A percentile compares a stretch with the other conserved stretches of the same genome.
Conservation (phyloP, 2,888 invertebrate genomes). For the Phorcus lineatus region DNA sequence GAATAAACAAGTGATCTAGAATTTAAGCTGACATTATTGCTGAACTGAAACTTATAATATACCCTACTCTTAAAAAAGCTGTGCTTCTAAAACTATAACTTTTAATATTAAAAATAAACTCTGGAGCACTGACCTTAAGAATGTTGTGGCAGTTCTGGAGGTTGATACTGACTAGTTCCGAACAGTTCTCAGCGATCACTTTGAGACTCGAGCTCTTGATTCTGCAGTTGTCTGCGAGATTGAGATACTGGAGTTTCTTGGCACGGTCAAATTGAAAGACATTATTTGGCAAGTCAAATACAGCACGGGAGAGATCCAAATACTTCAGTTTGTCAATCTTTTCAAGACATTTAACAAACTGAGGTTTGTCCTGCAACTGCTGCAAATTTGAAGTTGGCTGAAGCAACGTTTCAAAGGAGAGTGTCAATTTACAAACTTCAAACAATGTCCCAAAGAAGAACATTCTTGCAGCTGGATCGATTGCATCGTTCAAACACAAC, state of each 20-base stretch:
- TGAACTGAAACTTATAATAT: no score
- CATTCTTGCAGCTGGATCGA: conserved; percentile 71
- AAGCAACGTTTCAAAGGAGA: conserved; percentile 58
- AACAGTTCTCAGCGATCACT: conserved; percentile 61
- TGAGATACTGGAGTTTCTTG: conserved; percentile 57
- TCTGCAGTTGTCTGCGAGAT: conserved; percentile 61
- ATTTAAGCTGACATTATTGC: no score
- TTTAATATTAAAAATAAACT: no score
- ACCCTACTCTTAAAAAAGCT: no score
- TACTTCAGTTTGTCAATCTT: conserved; percentile 49
- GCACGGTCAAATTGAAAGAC: conserved; percentile 44
- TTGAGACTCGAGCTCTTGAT: conserved; percentile 58
- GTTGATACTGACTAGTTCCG: conserved; percentile 67
- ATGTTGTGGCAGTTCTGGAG: conserved; percentile 58
- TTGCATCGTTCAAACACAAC: conserved; percentile 68
- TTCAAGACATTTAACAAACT: conserved; percentile 54
- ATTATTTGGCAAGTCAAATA: conserved; percentile 52
- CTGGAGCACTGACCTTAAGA: conserved; percentile 22
- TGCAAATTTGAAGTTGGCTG: conserved; percentile 65
- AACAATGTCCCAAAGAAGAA: conserved; percentile 72
- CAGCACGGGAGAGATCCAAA: conserved; percentile 58
- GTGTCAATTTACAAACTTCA: conserved; percentile 60
- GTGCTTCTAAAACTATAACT: no score
- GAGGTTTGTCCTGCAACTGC: conserved; percentile 53
- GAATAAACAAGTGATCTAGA: no score